These are phyloP conservation scores for Petrocephalus schoutedeni DNA, from an alignment of 2,797 vertebrate genomes.

Conservation along the genomic window DNA sequence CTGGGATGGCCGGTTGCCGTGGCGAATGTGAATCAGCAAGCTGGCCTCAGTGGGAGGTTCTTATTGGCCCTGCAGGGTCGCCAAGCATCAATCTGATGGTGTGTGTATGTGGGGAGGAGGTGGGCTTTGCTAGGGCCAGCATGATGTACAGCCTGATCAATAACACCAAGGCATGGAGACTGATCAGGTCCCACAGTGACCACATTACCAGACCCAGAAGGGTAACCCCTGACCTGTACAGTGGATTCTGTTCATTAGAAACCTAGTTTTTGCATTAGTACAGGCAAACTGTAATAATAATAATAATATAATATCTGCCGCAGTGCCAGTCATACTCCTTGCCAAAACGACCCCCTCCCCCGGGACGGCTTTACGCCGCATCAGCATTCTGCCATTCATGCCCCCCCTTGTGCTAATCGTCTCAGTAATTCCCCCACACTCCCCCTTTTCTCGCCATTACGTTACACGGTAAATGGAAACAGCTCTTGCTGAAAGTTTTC, in stretches of 20 bases:
- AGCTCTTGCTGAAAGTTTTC: background rate
- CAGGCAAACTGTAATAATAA: slow-evolving; percentile 58
- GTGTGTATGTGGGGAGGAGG: slow-evolving; percentile 49
- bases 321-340: background rate
- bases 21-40: slow-evolving; percentile 35
- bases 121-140: slow-evolving; percentile 55
- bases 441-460: background rate
- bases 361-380: background rate
- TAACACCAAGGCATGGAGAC: slow-evolving; percentile 73
- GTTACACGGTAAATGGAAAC: background rate
- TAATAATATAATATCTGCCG: slow-evolving; percentile 33
- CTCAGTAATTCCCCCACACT: background rate
- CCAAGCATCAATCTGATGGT: slow-evolving; percentile 52
- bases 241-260: slow-evolving; percentile 62
- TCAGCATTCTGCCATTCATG: too few relatives aligned
- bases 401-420: background rate
- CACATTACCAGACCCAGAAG: slow-evolving; percentile 76
- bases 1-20: slow-evolving; percentile 36
- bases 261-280: slow-evolving; percentile 37
- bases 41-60: slow-evolving; percentile 32
- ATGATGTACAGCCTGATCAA: slow-evolving; percentile 70
- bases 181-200: slow-evolving; percentile 80
- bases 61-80: slow-evolving; percentile 50
- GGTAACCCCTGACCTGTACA: slow-evolving; percentile 73
- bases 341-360: background rate